Conservation (phyloP, 2,113 vertebrate species). For the Pycnonotus jocosus region DNA sequence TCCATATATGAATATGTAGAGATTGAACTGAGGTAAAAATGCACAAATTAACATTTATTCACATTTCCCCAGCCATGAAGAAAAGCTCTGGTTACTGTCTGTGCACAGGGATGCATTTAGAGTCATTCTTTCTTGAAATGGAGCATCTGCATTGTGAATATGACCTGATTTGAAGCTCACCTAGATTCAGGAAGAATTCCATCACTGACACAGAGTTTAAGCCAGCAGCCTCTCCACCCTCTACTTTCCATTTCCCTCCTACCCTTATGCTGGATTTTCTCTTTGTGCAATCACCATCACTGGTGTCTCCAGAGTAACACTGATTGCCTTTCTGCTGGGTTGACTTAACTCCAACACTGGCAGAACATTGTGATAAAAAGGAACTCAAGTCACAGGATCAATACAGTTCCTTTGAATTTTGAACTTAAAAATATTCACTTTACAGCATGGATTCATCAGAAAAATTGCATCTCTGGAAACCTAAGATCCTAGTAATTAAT, state of each 20-base stretch:
- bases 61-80: neutral
- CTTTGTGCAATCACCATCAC: neutral
- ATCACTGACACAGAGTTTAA: neutral
- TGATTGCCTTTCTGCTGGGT: neutral
- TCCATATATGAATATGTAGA: neutral
- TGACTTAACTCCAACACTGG: neutral
- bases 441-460: neutral
- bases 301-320: accelerated
- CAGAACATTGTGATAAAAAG: neutral
- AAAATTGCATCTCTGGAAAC: neutral
- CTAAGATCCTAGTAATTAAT: neutral
- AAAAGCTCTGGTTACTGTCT: neutral
- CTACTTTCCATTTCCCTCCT: neutral
- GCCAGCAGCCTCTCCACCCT: neutral
- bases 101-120: neutral
- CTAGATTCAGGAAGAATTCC: neutral
- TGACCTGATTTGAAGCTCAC: neutral
- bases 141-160: neutral
- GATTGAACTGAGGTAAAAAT: neutral
- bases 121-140: neutral
- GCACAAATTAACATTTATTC: neutral
- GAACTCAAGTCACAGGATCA: neutral
- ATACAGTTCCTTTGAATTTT: neutral
- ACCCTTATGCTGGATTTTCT: neutral
- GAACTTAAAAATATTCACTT: neutral